Conservation (phyloP, 2,888 invertebrate species). For the Mayetiola destructor region DNA sequence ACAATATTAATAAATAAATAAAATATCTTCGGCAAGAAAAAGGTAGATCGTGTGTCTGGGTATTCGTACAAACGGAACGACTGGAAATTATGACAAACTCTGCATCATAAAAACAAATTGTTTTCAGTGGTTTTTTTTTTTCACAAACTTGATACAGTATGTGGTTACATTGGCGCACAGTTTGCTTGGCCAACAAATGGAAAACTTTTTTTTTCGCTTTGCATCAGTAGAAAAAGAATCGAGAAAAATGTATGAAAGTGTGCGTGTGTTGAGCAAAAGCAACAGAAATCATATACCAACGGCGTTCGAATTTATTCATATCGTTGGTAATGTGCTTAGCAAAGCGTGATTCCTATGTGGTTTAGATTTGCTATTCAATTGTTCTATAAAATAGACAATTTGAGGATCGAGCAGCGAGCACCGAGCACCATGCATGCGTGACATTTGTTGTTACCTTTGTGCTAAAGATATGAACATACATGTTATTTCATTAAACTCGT, state of each 20-base stretch:
- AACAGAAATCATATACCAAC: neutral
- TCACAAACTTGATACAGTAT: no score
- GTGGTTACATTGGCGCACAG: neutral
- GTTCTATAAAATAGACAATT: neutral
- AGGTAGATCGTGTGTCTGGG: neutral
- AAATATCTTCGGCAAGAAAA: neutral
- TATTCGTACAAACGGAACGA: neutral
- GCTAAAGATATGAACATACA: no score
- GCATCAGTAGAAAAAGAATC: neutral
- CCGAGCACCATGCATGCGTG: neutral
- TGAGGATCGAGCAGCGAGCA: neutral
- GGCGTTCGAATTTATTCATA: neutral
- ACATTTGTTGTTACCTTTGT: constrained; percentile 10
- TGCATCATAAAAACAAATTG: constrained; percentile 4
- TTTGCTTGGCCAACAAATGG: neutral
- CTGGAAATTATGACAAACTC: constrained; percentile 5
- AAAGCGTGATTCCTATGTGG: constrained; percentile 11
- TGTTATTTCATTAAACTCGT: no score
- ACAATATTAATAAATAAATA: neutral
- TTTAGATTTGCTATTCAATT: neutral
- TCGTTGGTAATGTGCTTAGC: constrained; percentile 10
- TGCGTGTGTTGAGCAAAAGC: neutral
- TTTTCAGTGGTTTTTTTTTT: constrained; percentile 8
- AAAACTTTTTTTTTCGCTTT: neutral
- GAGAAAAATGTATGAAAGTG: neutral